A percentile compares a stretch with the other conserved stretches of the same genome.
Conservation (phyloP, 2,113 vertebrate genomes). For the Apaloderma vittatum region DNA sequence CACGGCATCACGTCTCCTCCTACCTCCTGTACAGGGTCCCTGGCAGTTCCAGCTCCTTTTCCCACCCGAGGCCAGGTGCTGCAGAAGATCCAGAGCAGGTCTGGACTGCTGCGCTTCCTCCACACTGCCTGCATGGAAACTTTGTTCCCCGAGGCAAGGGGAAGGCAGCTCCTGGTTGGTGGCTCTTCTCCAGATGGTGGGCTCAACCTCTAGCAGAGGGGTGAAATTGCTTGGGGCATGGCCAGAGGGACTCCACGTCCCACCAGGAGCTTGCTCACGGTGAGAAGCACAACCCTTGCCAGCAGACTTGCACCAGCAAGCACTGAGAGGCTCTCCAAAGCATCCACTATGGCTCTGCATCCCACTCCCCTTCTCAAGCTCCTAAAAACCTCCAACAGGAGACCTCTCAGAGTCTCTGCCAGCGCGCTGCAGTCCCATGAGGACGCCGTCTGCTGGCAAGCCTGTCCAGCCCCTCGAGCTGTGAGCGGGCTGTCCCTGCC, state of each 20-base stretch:
- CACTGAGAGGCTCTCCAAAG: background rate
- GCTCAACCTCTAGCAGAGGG: background rate
- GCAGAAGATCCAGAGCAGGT: fast-evolving
- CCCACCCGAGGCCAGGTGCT: background rate
- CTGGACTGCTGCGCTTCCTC: background rate
- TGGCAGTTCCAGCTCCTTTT: background rate
- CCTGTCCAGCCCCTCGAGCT: background rate
- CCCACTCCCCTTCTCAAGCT: background rate
- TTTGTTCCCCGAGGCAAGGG: background rate
- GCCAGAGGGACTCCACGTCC: background rate
- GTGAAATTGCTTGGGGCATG: background rate
- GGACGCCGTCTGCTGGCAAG: background rate
- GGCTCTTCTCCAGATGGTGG: background rate
- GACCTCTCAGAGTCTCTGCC: background rate
- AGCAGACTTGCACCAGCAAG: background rate
- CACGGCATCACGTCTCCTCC: background rate
- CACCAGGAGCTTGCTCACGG: background rate
- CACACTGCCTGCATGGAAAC: background rate
- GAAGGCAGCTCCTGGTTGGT: background rate
- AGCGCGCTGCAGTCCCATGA: fast-evolving
- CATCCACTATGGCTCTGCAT: background rate
- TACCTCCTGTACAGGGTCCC: background rate
- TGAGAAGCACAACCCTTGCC: background rate
- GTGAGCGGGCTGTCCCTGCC: background rate
- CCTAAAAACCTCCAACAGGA: background rate